Evolutionary conservation across 2,888 invertebrate species (phyloP).

Genomic region (Orchesella flavescens): DNA sequence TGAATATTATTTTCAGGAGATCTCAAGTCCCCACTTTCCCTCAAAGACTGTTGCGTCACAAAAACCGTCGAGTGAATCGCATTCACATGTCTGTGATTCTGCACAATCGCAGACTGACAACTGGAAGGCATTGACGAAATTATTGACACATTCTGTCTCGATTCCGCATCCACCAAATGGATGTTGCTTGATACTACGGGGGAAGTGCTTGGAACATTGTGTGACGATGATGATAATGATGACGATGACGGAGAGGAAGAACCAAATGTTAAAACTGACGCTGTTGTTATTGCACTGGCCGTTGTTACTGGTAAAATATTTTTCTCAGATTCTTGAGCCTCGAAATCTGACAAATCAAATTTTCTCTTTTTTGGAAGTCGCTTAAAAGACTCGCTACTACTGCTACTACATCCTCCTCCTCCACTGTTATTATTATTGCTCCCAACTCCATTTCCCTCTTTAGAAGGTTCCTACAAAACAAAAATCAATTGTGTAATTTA

Average conservation of each 20-base stretch:
- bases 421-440: neutral
- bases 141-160: constrained; percentile 36
- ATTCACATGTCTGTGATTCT: constrained; percentile 57
- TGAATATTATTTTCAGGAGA: constrained; percentile 62
- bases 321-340: constrained; percentile 77
- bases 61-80: constrained; percentile 50
- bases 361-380: constrained; percentile 96
- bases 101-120: constrained; percentile 57
- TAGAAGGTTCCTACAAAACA: constrained; percentile 38
- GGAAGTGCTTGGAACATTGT: constrained; percentile 7
- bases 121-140: constrained; percentile 61
- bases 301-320: constrained; percentile 63
- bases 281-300: constrained; percentile 58
- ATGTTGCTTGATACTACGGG: constrained; percentile 27
- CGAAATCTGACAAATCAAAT: constrained; percentile 85
- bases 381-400: constrained; percentile 73
- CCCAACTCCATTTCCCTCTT: no score
- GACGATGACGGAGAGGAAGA: constrained; percentile 54
- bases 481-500: neutral
- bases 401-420: constrained; percentile 28
- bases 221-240: constrained; percentile 19
- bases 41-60: constrained; percentile 22
- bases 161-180: constrained; percentile 15
- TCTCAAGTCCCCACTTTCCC: constrained; percentile 57
- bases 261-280: constrained; percentile 42